phyloP scores from a whole-genome alignment of 2,113 vertebrate genomes.

The Semnornis frantzii region DNA sequence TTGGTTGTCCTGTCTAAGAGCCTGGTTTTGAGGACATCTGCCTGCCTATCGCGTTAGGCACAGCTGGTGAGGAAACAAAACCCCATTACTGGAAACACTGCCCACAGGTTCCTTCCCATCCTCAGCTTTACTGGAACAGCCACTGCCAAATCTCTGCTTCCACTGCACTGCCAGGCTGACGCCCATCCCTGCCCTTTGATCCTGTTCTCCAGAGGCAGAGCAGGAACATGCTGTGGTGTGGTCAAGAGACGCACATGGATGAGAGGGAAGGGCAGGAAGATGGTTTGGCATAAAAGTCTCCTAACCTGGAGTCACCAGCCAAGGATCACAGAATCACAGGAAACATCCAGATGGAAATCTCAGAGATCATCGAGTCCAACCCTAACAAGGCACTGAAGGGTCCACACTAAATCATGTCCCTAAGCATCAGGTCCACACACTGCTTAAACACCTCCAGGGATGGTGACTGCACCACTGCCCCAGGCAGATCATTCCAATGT shows the following conservation, averaged over 20 bases:
- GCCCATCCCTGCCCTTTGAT: not conserved
- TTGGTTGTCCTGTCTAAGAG: not conserved
- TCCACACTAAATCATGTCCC: too few species aligned
- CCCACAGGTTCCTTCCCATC: not conserved
- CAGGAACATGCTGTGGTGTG: not conserved
- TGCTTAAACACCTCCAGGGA: too few species aligned
- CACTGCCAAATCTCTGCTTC: rapidly evolving
- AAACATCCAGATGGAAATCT: too few species aligned
- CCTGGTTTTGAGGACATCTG: not conserved
- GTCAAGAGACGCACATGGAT: rapidly evolving
- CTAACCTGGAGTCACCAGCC: not conserved
- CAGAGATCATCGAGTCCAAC: too few species aligned
- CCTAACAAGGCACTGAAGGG: too few species aligned
- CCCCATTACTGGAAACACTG: not conserved
- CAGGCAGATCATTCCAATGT: too few species aligned
- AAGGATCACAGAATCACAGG: not conserved
- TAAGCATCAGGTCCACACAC: too few species aligned
- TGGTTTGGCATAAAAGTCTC: not conserved
- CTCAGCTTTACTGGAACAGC: not conserved
- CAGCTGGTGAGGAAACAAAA: not conserved
- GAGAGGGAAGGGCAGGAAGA: not conserved
- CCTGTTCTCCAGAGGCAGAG: not conserved
- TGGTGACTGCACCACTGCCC: too few species aligned
- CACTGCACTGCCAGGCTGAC: not conserved
- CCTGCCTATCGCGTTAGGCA: not conserved